phyloP scores from a whole-genome alignment of 2,888 invertebrate genomes.

The Catocala sponsa region DNA sequence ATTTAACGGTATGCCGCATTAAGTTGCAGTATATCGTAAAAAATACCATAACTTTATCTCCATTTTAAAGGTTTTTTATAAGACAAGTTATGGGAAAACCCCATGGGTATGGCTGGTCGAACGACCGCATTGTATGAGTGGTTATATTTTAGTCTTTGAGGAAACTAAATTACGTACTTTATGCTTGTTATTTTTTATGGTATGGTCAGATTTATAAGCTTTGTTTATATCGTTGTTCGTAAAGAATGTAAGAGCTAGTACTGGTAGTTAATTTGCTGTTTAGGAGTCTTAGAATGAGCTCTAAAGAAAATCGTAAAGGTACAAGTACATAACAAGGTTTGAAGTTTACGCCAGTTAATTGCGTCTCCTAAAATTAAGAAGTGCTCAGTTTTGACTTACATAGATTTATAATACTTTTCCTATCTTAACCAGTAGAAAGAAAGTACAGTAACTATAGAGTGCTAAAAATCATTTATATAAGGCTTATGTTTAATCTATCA shows the following conservation, averaged over 20 bases:
- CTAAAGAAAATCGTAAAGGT: too few species aligned
- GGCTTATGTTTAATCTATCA: too few species aligned
- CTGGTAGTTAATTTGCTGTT: background rate
- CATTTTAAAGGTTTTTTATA: constrained; percentile 47
- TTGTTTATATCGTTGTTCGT: background rate
- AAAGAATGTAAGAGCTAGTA: background rate
- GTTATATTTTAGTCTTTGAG: constrained; percentile 19
- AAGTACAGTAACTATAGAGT: too few species aligned
- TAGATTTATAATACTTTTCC: too few species aligned
- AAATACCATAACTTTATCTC: constrained; percentile 35
- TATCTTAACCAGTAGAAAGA: too few species aligned
- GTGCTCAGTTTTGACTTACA: too few species aligned
- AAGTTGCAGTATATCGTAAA: constrained; percentile 39
- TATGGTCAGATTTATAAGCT: constrained; percentile 9
- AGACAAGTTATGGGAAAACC: constrained; percentile 33
- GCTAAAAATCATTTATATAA: too few species aligned
- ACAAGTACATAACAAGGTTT: too few species aligned
- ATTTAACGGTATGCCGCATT: constrained; percentile 35
- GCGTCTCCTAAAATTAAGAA: too few species aligned
- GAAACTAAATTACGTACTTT: constrained; percentile 7
- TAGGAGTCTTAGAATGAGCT: background rate
- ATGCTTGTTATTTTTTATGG: constrained; percentile 7
- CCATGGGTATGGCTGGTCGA: constrained; percentile 15
- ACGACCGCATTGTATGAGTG: constrained; percentile 22
- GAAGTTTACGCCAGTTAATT: too few species aligned